phyloP scores from a whole-genome alignment of 30 jellyfish, hydroid and myxozoan species.

The Cassiopea andromeda region DNA sequence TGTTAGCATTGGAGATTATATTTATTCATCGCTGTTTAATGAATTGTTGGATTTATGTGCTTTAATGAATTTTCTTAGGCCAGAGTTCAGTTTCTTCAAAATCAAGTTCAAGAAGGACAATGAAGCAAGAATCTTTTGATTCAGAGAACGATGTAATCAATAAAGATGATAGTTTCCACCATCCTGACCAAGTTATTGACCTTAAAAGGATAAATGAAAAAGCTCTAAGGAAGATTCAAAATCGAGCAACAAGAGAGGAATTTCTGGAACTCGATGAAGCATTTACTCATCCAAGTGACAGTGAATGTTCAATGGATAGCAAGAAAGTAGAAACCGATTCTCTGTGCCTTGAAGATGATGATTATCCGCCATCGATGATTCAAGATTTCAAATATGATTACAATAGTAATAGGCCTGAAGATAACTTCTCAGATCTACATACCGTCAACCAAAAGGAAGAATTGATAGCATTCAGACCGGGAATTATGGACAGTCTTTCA shows the following conservation, averaged over 20 bases:
- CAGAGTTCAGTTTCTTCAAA: background rate
- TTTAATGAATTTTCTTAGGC: background rate
- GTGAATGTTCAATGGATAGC: slow-evolving; percentile 68
- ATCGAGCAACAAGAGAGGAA: slow-evolving; percentile 35
- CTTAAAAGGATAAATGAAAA: slow-evolving; percentile 31
- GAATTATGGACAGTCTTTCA: slow-evolving; percentile 3
- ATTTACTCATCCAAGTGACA: slow-evolving; percentile 47
- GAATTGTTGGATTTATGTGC: too few species aligned
- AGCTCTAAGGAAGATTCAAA: slow-evolving; percentile 20
- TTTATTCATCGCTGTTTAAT: too few species aligned
- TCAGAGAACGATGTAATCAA: slow-evolving; percentile 25
- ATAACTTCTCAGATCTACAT: slow-evolving; percentile 25
- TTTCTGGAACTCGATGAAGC: slow-evolving; percentile 45
- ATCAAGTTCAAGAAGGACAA: slow-evolving; percentile 1
- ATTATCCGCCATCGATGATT: slow-evolving; percentile 56
- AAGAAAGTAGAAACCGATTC: slow-evolving; percentile 69
- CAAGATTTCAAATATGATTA: slow-evolving; percentile 56
- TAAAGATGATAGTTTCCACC: slow-evolving; percentile 40
- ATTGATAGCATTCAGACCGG: background rate
- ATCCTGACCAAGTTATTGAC: background rate
- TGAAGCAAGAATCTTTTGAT: slow-evolving; percentile 48
- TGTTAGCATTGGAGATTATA: too few species aligned
- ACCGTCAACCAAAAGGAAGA: slow-evolving; percentile 30
- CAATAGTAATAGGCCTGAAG: slow-evolving; percentile 6
- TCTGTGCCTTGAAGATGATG: slow-evolving; percentile 65